These are phyloP conservation scores for Syngnathus rostellatus DNA, from an alignment of 2,797 vertebrate genomes.

Conservation along the genomic window DNA sequence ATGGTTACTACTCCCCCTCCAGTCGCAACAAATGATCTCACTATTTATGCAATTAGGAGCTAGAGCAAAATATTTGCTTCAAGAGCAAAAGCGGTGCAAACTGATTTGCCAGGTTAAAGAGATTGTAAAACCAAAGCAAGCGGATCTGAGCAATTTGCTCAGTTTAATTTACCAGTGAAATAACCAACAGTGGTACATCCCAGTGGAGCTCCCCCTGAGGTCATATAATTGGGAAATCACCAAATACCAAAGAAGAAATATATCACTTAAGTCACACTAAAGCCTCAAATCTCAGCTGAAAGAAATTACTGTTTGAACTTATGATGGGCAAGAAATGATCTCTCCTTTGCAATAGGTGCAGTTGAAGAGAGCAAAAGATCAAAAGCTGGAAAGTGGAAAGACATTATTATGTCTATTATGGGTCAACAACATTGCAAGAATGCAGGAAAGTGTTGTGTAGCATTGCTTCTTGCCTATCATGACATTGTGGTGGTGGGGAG, in stretches of 20 bases:
- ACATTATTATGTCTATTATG: not conserved
- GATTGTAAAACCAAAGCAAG: too few relatives aligned
- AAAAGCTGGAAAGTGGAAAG: not conserved
- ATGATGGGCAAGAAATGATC: not conserved
- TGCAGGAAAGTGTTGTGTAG: not conserved
- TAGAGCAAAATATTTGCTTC: slow-evolving; percentile 29
- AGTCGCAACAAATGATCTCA: slow-evolving; percentile 44
- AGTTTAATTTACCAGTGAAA: not conserved
- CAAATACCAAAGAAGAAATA: not conserved
- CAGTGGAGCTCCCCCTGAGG: not conserved
- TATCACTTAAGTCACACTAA: not conserved
- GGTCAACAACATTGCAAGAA: not conserved
- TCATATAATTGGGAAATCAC: not conserved
- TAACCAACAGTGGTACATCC: not conserved
- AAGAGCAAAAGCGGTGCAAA: not conserved
- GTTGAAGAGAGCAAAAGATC: too few relatives aligned
- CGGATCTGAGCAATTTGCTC: not conserved
- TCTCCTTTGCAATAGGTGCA: not conserved
- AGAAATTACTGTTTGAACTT: not conserved
- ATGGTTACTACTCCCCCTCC: slow-evolving; percentile 11
- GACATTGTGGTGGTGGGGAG: not conserved
- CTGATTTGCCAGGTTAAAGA: not conserved
- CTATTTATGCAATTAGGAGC: slow-evolving; percentile 37
- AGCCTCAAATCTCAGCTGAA: not conserved
- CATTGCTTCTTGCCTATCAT: not conserved